Conservation (phyloP, 2,888 invertebrate genomes). For the Odontocolon sp. region DNA sequence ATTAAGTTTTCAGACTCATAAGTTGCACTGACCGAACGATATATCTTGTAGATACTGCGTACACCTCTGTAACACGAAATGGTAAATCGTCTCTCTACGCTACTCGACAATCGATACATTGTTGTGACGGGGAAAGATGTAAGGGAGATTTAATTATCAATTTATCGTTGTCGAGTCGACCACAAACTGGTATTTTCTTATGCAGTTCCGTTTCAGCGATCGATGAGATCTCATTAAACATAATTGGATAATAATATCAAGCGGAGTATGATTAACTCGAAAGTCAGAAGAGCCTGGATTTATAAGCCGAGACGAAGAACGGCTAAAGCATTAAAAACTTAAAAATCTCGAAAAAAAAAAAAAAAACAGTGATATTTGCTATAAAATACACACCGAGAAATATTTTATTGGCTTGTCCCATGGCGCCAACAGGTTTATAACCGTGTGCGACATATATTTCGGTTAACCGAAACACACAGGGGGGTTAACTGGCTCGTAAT, state of each 20-base stretch:
- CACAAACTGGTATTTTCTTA: conserved; percentile 10
- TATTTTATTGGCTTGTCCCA: conserved; percentile 37
- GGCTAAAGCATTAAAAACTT: not conserved
- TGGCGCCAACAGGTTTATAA: conserved; percentile 58
- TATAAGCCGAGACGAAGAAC: not conserved
- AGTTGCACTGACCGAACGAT: conserved; percentile 31
- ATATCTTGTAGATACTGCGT: conserved; percentile 24
- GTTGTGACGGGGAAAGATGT: conserved; percentile 17
- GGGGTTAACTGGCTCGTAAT: conserved; percentile 58
- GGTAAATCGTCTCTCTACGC: not conserved
- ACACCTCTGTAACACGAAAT: not conserved
- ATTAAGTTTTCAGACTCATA: conserved; percentile 31
- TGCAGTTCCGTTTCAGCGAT: conserved; percentile 23
- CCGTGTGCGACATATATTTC: conserved; percentile 59
- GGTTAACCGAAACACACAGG: too few species aligned
- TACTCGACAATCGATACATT: conserved; percentile 32
- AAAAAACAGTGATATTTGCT: not conserved
- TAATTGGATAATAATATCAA: conserved; percentile 55
- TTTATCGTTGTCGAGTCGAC: conserved; percentile 40
- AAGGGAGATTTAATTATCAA: conserved; percentile 51
- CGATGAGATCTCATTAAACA: conserved; percentile 49
- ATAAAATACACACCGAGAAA: conserved; percentile 19
- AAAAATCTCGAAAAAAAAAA: not conserved
- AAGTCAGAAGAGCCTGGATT: not conserved
- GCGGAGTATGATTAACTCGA: conserved; percentile 42